Base-by-base conservation (phyloP, 2,797 vertebrate genomes). In the Danio kyathit region DNA sequence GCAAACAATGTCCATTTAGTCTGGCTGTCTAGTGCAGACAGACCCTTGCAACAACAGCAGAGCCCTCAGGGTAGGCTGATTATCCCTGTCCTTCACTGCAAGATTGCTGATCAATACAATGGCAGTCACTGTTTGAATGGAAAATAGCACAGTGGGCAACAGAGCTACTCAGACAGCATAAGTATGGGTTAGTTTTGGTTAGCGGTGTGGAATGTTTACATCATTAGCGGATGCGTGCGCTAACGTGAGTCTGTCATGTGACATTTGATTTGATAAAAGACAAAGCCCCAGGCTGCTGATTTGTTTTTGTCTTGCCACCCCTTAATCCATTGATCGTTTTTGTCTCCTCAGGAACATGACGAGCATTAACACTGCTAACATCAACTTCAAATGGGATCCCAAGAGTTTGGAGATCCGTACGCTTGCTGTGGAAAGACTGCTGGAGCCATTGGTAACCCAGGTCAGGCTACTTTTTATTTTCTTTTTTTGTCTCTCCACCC, bases 321-420 rank as follows among this genome's bases (percentile, higher is more conserved):
- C 60, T 63, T 63, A 74, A 21, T 63, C 41, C 17, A 48, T 63
- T 29, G 11, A 76, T 63, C 2, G 7, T n/a, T 69, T 71, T 77
- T 56, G 29, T 65, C 29, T 65, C 38, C 16, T 65, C 48, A 80
- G 78, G 63, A 80, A 80, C 75, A 99, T 99, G 97, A 96, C 96
- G 79, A 92, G 83, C 86, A 94, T 98, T 82, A 97, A 96, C 85
- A 93, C 97, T 76, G 94, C 96, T 72, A 99, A 96, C 88, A 97
- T 99, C 87, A 99, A 97, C 90, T 98, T 99, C 87, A 99, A 98
- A 95, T 99, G 97, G 97, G 97, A 99, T 88, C 97, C 97, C 76
- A 99, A 99, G 92, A 99, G 97, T 87, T 89, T 99, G 70, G 97
- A 99, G 92, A 99, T 99, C 84, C 95, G 97, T 72, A 99, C 97